Conservation (phyloP, 1,140 invertebrate species). For the Pseudomyrmex concolor region DNA sequence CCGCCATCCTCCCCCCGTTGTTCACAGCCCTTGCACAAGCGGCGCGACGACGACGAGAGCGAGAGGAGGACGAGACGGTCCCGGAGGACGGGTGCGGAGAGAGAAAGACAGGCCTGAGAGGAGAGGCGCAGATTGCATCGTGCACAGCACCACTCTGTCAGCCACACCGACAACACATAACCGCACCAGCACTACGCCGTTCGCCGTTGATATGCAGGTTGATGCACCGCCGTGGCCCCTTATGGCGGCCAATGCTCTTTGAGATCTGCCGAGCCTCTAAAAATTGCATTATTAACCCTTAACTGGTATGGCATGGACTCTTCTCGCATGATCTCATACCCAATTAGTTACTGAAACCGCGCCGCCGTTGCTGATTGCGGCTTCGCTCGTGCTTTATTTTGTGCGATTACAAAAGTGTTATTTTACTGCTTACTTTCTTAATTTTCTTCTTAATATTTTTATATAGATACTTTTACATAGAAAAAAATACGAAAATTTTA, state of each 20-base stretch:
- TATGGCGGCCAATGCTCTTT: conserved; percentile 71
- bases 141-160: conserved; percentile 63
- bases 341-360: conserved; percentile 39
- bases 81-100: conserved; percentile 9
- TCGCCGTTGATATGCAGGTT: conserved; percentile 70
- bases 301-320: conserved; percentile 12
- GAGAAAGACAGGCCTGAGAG: conserved; percentile 31
- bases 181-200: conserved; percentile 64
- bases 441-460: too few species aligned
- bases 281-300: conserved; percentile 44
- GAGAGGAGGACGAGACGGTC: conserved; percentile 57
- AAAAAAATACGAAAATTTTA: not conserved
- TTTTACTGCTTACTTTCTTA: not conserved
- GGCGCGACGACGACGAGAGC: conserved; percentile 44
- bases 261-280: conserved; percentile 41
- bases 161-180: conserved; percentile 64
- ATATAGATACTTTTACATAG: too few species aligned
- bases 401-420: not conserved
- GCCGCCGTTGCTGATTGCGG: conserved; percentile 6
- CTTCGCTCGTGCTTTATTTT: not conserved
- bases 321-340: conserved; percentile 11
- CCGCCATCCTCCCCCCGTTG: conserved; percentile 17
- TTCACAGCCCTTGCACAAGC: conserved; percentile 62
- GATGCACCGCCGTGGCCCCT: conserved; percentile 71
- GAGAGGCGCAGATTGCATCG: conserved; percentile 70